phyloP scores from a whole-genome alignment of 2,797 vertebrate species.

The Danio choprae region DNA sequence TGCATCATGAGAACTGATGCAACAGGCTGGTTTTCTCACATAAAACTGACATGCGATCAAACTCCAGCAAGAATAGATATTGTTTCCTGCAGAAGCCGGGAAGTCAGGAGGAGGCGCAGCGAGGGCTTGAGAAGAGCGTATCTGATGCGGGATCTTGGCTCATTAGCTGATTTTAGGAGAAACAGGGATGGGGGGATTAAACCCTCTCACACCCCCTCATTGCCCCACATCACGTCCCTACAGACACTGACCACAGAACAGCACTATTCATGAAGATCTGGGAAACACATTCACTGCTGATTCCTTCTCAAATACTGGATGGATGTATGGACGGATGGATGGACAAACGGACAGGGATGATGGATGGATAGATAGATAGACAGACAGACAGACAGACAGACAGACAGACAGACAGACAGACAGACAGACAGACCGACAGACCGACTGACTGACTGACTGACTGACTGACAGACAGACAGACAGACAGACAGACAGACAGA shows the following conservation, averaged over 20 bases:
- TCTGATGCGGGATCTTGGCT: conserved; percentile 64
- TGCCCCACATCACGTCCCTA: conserved; percentile 15
- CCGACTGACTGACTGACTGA: no score
- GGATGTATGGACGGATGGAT: neutral
- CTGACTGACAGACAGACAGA: no score
- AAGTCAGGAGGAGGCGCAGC: conserved; percentile 67
- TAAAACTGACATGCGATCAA: conserved; percentile 56
- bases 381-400: no score
- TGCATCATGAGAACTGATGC: conserved; percentile 78
- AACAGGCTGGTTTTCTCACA: conserved; percentile 74
- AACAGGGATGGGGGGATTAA: conserved; percentile 27
- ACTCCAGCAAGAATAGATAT: conserved; percentile 69
- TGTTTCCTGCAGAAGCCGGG: conserved; percentile 77
- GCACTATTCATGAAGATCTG: conserved; percentile 19
- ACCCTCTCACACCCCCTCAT: conserved; percentile 54
- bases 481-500: no score
- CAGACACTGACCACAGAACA: conserved; percentile 39
- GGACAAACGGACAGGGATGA: no score
- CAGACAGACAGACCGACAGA: no score
- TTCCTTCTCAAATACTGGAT: neutral
- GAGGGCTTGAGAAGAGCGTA: conserved; percentile 54
- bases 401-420: no score
- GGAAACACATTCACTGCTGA: conserved; percentile 11
- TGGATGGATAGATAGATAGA: no score
- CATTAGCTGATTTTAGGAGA: conserved; percentile 58